These are phyloP conservation scores for Cettia cetti DNA, from an alignment of 2,113 vertebrate species.

Conservation along the genomic window DNA sequence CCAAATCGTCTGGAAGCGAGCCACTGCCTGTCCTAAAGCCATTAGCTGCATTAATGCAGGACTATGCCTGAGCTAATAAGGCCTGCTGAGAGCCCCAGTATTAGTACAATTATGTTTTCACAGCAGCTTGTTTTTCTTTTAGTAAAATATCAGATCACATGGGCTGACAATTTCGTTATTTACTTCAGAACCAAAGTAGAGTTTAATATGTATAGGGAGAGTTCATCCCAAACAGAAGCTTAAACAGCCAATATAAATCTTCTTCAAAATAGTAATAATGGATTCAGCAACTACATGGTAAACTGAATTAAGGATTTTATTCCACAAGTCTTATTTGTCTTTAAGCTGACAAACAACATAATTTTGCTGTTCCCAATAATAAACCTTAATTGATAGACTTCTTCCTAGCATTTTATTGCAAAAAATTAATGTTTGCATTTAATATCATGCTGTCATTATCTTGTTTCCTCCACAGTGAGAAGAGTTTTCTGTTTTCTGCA, in stretches of 20 bases:
- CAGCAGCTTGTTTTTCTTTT: neutral
- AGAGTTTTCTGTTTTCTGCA: constrained; percentile 70
- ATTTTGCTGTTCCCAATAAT: constrained; percentile 57
- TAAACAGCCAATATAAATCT: constrained; percentile 27
- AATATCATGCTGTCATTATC: constrained; percentile 70
- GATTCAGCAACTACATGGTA: constrained; percentile 15
- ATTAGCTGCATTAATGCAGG: constrained; percentile 34
- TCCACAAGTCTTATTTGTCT: constrained; percentile 42
- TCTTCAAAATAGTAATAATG: constrained; percentile 26
- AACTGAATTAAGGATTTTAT: constrained; percentile 65
- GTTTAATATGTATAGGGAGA: neutral
- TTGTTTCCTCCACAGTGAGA: constrained; percentile 71
- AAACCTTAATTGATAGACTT: constrained; percentile 68
- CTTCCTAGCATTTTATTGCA: constrained; percentile 66
- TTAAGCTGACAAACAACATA: constrained; percentile 34
- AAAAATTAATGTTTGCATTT: constrained; percentile 74
- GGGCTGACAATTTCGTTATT: neutral
- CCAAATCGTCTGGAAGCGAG: neutral
- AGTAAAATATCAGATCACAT: neutral
- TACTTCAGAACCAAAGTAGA: constrained; percentile 20
- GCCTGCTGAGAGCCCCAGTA: neutral
- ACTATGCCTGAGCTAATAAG: neutral
- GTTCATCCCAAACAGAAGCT: neutral
- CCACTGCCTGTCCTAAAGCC: neutral
- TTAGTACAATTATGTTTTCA: constrained; percentile 20